A percentile compares a stretch with the other conserved stretches of the same genome.
These are phyloP conservation scores for Apodemus sylvaticus DNA, from an alignment of 2,113 vertebrate genomes.

Conservation along the genomic window DNA sequence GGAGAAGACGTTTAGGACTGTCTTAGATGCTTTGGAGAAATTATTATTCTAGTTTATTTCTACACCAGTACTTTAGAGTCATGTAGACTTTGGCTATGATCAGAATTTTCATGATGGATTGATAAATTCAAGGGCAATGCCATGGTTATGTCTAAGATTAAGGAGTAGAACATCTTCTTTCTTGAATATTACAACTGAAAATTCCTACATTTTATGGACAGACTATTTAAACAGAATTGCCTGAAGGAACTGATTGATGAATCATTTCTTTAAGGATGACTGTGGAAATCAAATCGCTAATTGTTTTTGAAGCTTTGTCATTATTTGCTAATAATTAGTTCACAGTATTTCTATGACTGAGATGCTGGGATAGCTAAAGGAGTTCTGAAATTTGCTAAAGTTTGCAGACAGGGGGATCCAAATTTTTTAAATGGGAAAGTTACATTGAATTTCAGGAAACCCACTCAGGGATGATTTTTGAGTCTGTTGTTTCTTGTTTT, in stretches of 20 bases:
- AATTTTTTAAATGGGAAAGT: not conserved
- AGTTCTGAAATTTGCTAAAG: not conserved
- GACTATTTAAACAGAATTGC: not conserved
- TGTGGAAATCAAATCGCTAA: not conserved
- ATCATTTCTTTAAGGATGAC: not conserved
- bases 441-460: not conserved
- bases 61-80: not conserved
- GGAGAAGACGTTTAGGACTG: not conserved
- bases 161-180: not conserved
- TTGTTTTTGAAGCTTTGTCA: not conserved
- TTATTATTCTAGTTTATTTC: conserved; percentile 16
- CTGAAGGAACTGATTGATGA: conserved; percentile 28
- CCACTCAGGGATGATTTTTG: not conserved
- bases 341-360: not conserved
- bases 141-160: not conserved
- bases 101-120: conserved; percentile 37
- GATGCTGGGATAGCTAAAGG: not conserved
- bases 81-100: conserved; percentile 13
- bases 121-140: conserved; percentile 25
- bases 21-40: conserved; percentile 9
- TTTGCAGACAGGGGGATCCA: not conserved
- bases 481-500: too few species aligned
- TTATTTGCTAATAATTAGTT: not conserved
- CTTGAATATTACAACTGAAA: conserved; percentile 1
- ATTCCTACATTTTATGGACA: not conserved